Evolutionary conservation across 1,140 invertebrate species (phyloP).

Genomic region (Aphelinus certus): DNA sequence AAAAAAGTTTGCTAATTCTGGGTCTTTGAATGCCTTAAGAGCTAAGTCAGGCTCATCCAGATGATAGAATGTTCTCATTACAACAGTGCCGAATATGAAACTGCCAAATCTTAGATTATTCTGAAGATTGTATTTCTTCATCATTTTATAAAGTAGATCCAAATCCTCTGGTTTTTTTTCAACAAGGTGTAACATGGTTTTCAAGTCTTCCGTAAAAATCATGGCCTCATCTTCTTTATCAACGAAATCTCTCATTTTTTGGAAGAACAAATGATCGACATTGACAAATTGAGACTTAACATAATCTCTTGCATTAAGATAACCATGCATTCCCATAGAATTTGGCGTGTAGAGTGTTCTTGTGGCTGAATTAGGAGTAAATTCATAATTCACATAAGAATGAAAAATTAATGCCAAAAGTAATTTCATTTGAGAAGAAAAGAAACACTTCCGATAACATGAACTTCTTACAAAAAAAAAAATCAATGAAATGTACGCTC

Average conservation of each 20-base stretch:
- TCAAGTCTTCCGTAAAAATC: conserved; percentile 87
- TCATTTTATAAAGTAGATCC: conserved; percentile 73
- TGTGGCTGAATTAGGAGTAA: conserved; percentile 40
- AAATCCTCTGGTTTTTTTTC: conserved; percentile 71
- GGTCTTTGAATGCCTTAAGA: conserved; percentile 72
- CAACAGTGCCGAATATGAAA: conserved; percentile 84
- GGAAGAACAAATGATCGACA: conserved; percentile 71
- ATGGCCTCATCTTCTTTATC: conserved; percentile 67
- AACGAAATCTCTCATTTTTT: conserved; percentile 74
- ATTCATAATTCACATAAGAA: not conserved
- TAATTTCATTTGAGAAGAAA: no score
- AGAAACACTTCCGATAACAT: not conserved
- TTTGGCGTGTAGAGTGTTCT: conserved; percentile 66
- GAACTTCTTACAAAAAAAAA: not conserved
- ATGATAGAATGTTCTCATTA: conserved; percentile 81
- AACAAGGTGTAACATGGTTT: conserved; percentile 80
- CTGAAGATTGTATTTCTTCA: conserved; percentile 78
- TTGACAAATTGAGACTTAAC: conserved; percentile 69
- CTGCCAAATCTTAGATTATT: conserved; percentile 78
- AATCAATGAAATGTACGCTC: not conserved
- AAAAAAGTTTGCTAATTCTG: conserved; percentile 72
- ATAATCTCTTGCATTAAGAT: conserved; percentile 65
- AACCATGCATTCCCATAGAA: conserved; percentile 71
- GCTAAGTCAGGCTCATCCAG: conserved; percentile 77
- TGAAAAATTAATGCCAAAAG: no score